Evolutionary conservation across 2,113 vertebrate genomes (phyloP).

Genomic region (Prionailurus bengalensis): DNA sequence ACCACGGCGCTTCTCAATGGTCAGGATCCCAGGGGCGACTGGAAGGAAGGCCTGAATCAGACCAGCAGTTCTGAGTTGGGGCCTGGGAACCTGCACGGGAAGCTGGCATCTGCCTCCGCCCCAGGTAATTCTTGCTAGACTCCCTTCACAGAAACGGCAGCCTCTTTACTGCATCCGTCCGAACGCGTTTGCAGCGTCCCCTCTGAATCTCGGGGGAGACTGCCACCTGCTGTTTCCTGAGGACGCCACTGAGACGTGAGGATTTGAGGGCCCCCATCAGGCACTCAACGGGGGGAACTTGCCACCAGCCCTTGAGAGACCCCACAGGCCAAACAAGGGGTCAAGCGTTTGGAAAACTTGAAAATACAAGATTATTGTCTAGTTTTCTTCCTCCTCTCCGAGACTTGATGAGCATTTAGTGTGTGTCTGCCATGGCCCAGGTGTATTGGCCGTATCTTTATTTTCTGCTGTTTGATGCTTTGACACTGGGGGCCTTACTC

Average conservation of each 20-base stretch:
- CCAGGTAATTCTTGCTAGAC: background rate
- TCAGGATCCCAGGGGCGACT: background rate
- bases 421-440: background rate
- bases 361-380: background rate
- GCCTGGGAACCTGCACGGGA: background rate
- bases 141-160: background rate
- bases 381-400: background rate
- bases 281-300: background rate
- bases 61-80: background rate
- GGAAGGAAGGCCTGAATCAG: background rate
- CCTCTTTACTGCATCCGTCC: background rate
- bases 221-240: background rate
- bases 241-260: background rate
- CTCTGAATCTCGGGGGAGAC: background rate
- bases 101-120: background rate
- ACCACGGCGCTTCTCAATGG: rapidly evolving
- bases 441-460: background rate
- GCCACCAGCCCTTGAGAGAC: background rate
- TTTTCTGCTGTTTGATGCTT: background rate
- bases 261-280: background rate
- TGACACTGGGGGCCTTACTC: background rate
- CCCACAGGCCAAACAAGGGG: background rate
- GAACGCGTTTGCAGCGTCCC: rapidly evolving
- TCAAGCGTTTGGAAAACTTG: background rate
- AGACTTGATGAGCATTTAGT: background rate